Evolutionary conservation across 2,888 invertebrate genomes (phyloP), one percentile per base, ranked within the genome.

Genomic region (Melieria picta): DNA sequence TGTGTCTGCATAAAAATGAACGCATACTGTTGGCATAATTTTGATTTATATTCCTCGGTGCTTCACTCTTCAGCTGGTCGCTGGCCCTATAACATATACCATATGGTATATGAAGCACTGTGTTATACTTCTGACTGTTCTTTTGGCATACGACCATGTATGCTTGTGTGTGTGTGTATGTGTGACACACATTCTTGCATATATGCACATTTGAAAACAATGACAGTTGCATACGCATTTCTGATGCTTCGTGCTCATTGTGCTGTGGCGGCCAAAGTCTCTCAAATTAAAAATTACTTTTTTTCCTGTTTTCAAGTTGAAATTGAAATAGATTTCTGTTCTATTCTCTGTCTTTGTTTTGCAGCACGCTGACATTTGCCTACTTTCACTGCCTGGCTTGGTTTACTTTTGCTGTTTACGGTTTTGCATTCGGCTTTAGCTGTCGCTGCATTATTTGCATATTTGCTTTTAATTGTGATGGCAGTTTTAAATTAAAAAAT

Each of bases 231-330:
- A 30, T 62, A 48, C 48, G 7, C 43, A 16, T 47, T 11, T 63
- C 7, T 63, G 10, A 42, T 11, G 5, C 47, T 30, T 30, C 30
- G 30, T 30, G 30, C 30, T 30, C 30, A 30, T 30, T 30, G 30
- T 30, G 30, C 30, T 30, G 30, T 16, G 62, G 66, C 58, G 47
- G 66, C 50, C 67, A 67, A 30, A 30, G 16, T 67, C 60, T 50
- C 67, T 67, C 61, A 67, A 52, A 67, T 67, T 67, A 67, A 67
- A 67, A 60, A 67, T 52, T 61, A 52, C 43, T 60, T 30, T 30
- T 30, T 30, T 30, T 30, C 30, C 30, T 30, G 30, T 48, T 52
- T 67, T 52, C 50, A 60, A 67, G 50, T 52, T 61, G 61, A 61
- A 67, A 61, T 60, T 58, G 52, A 61, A 50, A 67, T 61, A 60